These are phyloP conservation scores for Eueides isabella DNA, from an alignment of 1,140 invertebrate species.

Conservation along the genomic window DNA sequence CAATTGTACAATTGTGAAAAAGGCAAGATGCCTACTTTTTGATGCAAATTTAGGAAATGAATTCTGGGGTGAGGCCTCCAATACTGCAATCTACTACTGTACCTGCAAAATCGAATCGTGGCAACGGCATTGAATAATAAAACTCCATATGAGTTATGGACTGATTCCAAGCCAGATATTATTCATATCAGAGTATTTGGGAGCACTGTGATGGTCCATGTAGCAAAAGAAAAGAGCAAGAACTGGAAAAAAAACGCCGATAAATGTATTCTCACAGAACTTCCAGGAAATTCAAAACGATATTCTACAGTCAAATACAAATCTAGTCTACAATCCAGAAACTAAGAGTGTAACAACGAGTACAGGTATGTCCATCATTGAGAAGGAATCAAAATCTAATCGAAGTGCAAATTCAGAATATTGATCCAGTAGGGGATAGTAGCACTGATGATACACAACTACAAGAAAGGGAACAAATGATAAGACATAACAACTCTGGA, in stretches of 20 bases:
- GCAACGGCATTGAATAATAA: constrained; percentile 31
- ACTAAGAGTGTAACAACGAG: constrained; percentile 30
- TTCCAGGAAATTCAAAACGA: neutral
- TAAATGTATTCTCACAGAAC: neutral
- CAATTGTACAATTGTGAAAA: constrained; percentile 34
- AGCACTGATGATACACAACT: too few relatives aligned
- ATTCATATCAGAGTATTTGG: constrained; percentile 8
- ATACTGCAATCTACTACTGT: constrained; percentile 32
- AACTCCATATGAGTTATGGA: constrained; percentile 34
- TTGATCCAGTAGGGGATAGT: too few relatives aligned
- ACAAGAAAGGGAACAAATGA: too few relatives aligned
- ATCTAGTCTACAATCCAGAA: constrained; percentile 30
- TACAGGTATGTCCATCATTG: constrained; percentile 38
- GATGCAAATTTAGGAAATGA: constrained; percentile 23
- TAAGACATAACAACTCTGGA: too few relatives aligned
- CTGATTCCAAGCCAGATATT: constrained; percentile 22
- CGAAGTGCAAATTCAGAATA: too few relatives aligned
- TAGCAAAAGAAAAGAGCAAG: constrained; percentile 9
- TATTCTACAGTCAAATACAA: too few relatives aligned
- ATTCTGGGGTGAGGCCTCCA: constrained; percentile 28
- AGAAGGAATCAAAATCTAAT: constrained; percentile 22
- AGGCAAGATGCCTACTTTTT: constrained; percentile 24
- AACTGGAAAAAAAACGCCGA: neutral
- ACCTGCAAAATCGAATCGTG: constrained; percentile 31
- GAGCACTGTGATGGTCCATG: neutral